Evolutionary conservation across 2,797 vertebrate species (phyloP).

Genomic region (Hippocampus kuda): DNA sequence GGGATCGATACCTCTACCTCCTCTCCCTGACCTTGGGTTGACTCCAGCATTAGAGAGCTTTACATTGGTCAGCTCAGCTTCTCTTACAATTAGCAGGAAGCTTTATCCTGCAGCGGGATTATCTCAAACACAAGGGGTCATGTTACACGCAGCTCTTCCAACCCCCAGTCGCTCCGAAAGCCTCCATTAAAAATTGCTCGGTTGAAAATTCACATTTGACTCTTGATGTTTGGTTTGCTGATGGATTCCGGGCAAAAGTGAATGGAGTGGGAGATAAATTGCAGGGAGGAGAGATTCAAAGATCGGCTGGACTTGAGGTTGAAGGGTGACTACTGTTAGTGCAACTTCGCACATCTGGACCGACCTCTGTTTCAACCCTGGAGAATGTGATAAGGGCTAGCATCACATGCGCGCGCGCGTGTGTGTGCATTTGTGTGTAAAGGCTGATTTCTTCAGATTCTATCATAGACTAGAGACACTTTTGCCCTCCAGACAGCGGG

Average conservation of each 20-base stretch:
- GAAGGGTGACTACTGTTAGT: constrained; percentile 44
- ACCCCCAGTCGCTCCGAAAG: constrained; percentile 12
- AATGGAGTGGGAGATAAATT: constrained; percentile 4
- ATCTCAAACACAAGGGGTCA: constrained; percentile 43
- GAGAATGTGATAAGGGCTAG: constrained; percentile 33
- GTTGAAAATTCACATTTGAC: constrained; percentile 32
- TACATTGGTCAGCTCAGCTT: constrained; percentile 64
- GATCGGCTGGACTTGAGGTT: constrained; percentile 28
- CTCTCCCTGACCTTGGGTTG: constrained; percentile 68
- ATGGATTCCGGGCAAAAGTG: constrained; percentile 11
- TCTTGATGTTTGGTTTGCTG: constrained; percentile 12
- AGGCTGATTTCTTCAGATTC: constrained; percentile 8
- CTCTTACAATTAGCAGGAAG: constrained; percentile 74
- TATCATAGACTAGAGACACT: constrained; percentile 12
- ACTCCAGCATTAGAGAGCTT: constrained; percentile 57
- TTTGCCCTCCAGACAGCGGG: constrained; percentile 13
- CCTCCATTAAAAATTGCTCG: constrained; percentile 44
- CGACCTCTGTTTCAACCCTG: constrained; percentile 49
- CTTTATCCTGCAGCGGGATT: constrained; percentile 59
- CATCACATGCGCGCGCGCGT: constrained; percentile 5
- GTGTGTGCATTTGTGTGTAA: constrained; percentile 12
- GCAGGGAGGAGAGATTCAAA: constrained; percentile 36
- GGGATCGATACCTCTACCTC: constrained; percentile 61
- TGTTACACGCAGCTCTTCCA: constrained; percentile 53
- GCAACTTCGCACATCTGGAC: constrained; percentile 40